These are phyloP conservation scores for human DNA, from an alignment of 2,113 vertebrate species.

Conservation along the genomic window GRCh38 chr6:96514501-96515000, in stretches of 20 bases:
- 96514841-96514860: not conserved
- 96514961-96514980: not conserved
- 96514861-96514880: not conserved
- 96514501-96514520: slow-evolving; percentile 71
- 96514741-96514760: not conserved
- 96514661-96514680: slow-evolving; percentile 17
- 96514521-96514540: slow-evolving; percentile 45
- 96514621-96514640: not conserved
- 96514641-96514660: not conserved
- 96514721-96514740: not conserved
- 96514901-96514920: not conserved
- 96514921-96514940: not conserved
- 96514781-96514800: not conserved
- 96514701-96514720: not conserved
- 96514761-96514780: not conserved
- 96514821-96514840: not conserved
- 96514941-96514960: not conserved
- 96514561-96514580: slow-evolving; percentile 14
- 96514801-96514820: not conserved
- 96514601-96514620: slow-evolving; percentile 14
- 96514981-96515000: not conserved
- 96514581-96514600: slow-evolving; percentile 42
- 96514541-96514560: slow-evolving; percentile 38
- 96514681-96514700: not conserved
- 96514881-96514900: not conserved